Conservation (phyloP, 2,113 vertebrate species). For the Pelecanoides urinatrix region DNA sequence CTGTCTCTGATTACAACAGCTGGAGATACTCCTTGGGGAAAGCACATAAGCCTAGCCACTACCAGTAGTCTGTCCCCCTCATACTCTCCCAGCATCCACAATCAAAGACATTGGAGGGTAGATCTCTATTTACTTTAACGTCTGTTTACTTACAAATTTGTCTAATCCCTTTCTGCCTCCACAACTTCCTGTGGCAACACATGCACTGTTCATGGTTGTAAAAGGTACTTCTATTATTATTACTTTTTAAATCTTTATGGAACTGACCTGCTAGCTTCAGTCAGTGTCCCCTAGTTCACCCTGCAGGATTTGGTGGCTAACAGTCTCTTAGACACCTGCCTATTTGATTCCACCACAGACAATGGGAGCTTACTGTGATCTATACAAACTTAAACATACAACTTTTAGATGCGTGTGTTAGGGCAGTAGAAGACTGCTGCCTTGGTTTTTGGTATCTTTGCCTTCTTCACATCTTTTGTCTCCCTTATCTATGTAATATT, state of each 20-base stretch:
- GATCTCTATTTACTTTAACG: not conserved
- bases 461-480: not conserved
- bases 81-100: not conserved
- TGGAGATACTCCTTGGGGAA: not conserved
- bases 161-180: not conserved
- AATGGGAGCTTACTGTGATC: not conserved
- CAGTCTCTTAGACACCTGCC: not conserved
- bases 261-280: not conserved
- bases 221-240: not conserved
- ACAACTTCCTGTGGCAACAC: not conserved
- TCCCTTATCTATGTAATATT: not conserved
- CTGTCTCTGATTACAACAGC: not conserved
- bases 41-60: not conserved
- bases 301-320: not conserved
- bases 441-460: not conserved
- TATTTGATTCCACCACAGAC: not conserved
- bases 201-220: not conserved
- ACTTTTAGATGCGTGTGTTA: not conserved
- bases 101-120: not conserved
- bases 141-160: not conserved
- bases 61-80: not conserved
- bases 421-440: not conserved
- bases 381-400: not conserved
- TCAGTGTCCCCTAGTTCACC: not conserved
- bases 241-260: not conserved